phyloP scores from a whole-genome alignment of 2,113 vertebrate species.

The Egretta garzetta region DNA sequence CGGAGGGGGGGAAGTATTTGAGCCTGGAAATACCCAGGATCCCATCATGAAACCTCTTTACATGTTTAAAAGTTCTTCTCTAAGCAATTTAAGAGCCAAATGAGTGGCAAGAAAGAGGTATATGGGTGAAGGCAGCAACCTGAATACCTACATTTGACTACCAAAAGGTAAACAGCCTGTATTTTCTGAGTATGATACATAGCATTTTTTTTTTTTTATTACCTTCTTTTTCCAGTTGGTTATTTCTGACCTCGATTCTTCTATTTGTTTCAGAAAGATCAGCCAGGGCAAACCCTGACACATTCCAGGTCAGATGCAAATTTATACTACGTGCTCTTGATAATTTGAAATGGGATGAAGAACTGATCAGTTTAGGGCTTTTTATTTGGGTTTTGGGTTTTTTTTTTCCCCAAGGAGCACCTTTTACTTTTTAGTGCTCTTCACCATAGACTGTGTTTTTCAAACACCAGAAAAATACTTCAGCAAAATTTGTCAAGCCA shows the following conservation, averaged over 20 bases:
- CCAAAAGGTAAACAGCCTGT: background rate
- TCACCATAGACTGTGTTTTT: background rate
- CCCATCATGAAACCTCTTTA: background rate
- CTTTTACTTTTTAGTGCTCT: background rate
- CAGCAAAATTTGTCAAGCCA: background rate
- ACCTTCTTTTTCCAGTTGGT: background rate
- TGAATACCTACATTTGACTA: background rate
- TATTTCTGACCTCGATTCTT: background rate
- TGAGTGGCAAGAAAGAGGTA: background rate
- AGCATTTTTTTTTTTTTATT: background rate
- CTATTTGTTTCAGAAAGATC: background rate
- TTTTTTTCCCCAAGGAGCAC: background rate
- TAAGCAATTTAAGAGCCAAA: background rate
- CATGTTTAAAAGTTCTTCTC: background rate
- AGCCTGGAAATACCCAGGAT: background rate
- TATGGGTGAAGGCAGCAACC: background rate
- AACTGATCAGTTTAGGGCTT: background rate
- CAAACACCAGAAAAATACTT: background rate
- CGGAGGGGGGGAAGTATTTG: background rate
- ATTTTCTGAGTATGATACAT: background rate
- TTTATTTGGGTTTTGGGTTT: background rate
- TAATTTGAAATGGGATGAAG: background rate
- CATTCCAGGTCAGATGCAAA: background rate
- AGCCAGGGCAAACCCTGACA: background rate
- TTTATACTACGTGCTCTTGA: background rate